Conservation (phyloP, 2,888 invertebrate species). For the Troilus luridus region DNA sequence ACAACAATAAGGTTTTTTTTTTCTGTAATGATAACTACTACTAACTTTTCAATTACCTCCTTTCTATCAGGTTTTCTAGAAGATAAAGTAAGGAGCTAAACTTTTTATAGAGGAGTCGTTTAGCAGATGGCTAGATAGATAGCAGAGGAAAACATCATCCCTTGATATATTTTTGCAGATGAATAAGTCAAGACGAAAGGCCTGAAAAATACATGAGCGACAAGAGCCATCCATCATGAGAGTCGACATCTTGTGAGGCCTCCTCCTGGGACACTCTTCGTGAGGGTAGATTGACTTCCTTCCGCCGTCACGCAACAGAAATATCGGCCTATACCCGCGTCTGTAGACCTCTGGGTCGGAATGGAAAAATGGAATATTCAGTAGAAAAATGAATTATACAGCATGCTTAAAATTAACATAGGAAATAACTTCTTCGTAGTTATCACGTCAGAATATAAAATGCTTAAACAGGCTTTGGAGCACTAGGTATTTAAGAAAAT, state of each 20-base stretch:
- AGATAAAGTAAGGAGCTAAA: neutral
- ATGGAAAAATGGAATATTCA: conserved; percentile 1
- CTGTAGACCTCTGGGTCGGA: neutral
- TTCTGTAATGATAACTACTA: neutral
- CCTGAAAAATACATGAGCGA: conserved; percentile 26
- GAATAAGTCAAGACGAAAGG: conserved; percentile 16
- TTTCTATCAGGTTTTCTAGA: neutral
- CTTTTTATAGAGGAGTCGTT: neutral
- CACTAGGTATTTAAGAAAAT: too few relatives aligned
- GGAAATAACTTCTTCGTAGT: neutral
- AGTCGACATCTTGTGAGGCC: conserved; percentile 5
- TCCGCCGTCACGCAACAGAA: conserved; percentile 30
- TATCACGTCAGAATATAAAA: too few relatives aligned
- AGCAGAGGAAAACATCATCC: conserved; percentile 23
- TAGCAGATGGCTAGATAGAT: conserved; percentile 18
- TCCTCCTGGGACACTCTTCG: conserved; percentile 14
- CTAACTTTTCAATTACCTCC: neutral
- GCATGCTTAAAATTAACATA: neutral
- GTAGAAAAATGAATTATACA: neutral
- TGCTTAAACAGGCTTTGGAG: too few relatives aligned
- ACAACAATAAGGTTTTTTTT: too few relatives aligned
- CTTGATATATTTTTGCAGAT: conserved; percentile 32
- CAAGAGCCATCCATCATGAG: conserved; percentile 36
- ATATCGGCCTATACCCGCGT: neutral
- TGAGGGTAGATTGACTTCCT: conserved; percentile 42